Evolutionary conservation across 2,113 vertebrate species (phyloP), one percentile per base, ranked within the genome.

Genomic region (Ophthalmolycus amberensis): DNA sequence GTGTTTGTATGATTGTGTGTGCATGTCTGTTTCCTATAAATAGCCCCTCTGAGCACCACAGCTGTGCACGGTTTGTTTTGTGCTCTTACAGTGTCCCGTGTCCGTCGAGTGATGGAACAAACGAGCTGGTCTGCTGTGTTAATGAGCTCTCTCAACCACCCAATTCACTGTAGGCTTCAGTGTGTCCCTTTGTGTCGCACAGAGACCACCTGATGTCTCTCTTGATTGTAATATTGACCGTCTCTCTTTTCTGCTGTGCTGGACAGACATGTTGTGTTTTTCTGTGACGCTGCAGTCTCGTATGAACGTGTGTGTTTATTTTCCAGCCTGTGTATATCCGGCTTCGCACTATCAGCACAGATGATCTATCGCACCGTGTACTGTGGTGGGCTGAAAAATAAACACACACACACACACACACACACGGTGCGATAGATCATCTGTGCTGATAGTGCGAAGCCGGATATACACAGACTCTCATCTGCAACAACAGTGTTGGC

Each of bases 401-500:
- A 4, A 27, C 44, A 46, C 44, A 46, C 44, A 29, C 27, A 29
- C 27, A 34, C 82, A 60, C 62, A 29, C 44, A 46, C 44, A 46
- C 44, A 16, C 44, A 46, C 48, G 0, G 38, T 15, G 75, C 92
- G 91, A 92, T 90, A 85, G 84, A 93, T 89, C 84, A 89, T 85
- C 79, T 77, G 84, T 62, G 72, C 85, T 89, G 85, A 93, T 77
- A 71, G 90, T 34, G 85, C 25, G 65, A 75, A 83, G 85, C 80
- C 6, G 56, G 78, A 90, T 94, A 90, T 52, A 92, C 92, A 90
- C 60, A 14, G 65, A 71, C 48, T 73, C 85, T 93, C 86, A 86
- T 93, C 92, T 91, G 91, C 87, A 92, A 90, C 84, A 94, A 86
- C 89, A 76, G 77, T 27, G 82, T 71, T 63, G 89, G 86, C 82